These are phyloP conservation scores for Phrynocephalus forsythii DNA, from an alignment of 2,797 vertebrate genomes.

Conservation along the genomic window DNA sequence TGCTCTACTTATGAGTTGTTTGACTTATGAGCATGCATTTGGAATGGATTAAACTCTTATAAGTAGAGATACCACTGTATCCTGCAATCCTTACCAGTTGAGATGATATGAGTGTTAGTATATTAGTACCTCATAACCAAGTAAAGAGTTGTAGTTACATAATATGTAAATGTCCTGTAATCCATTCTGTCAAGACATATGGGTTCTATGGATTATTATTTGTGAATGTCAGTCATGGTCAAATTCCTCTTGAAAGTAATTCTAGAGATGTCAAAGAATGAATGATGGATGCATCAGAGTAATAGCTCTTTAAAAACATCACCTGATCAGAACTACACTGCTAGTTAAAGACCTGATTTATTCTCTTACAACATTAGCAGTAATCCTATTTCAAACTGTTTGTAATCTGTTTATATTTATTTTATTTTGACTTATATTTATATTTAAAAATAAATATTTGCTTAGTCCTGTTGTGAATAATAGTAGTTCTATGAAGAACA, in stretches of 20 bases:
- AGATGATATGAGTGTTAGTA: neutral
- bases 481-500: neutral
- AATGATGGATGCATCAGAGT: neutral
- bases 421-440: too few species aligned
- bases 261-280: slow-evolving; percentile 10
- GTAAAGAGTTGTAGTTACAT: neutral
- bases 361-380: neutral
- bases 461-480: neutral
- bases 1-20: too few species aligned
- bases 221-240: neutral
- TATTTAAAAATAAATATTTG: neutral
- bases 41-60: too few species aligned
- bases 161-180: neutral
- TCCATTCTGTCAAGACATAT: neutral
- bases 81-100: neutral
- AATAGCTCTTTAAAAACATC: neutral
- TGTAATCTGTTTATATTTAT: neutral
- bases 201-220: neutral
- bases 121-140: neutral
- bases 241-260: slow-evolving; percentile 21
- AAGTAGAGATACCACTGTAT: too few species aligned
- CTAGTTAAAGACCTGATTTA: neutral
- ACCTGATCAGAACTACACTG: neutral
- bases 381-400: neutral
- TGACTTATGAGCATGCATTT: too few species aligned